Percentiles rank a stretch among this genome's conserved stretches.
Evolutionary conservation across 1,140 invertebrate genomes (phyloP).

Genomic region (Dreissena rostriformis): DNA sequence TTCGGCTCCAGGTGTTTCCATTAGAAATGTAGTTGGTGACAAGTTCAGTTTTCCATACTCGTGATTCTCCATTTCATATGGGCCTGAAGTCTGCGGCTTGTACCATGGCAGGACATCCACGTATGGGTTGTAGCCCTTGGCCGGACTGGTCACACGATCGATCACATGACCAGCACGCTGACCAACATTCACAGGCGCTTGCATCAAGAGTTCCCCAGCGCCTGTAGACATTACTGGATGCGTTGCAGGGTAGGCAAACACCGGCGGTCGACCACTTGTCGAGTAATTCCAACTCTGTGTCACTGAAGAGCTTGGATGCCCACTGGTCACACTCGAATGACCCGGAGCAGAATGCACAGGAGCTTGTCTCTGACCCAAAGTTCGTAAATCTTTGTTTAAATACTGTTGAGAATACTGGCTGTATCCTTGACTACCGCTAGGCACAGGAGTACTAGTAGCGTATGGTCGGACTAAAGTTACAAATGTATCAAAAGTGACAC

Average conservation of each 20-base stretch:
- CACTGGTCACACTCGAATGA: not conserved
- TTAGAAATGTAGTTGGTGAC: not conserved
- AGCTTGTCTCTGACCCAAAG: no score
- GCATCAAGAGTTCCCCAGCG: slow-evolving; percentile 24
- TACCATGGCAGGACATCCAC: not conserved
- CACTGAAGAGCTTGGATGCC: slow-evolving; percentile 9
- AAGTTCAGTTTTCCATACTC: slow-evolving; percentile 19
- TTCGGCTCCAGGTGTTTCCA: not conserved
- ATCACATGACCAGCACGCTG: slow-evolving; percentile 16
- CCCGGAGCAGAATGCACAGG: no score
- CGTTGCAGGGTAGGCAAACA: not conserved
- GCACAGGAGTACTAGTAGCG: slow-evolving; percentile 49
- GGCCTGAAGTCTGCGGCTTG: not conserved
- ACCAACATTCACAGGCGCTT: not conserved
- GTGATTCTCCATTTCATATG: slow-evolving; percentile 29
- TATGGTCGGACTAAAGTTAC: slow-evolving; percentile 46
- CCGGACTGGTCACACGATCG: not conserved
- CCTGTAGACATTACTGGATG: slow-evolving; percentile 11
- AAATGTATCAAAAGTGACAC: slow-evolving; percentile 58
- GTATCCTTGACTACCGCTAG: slow-evolving; percentile 29
- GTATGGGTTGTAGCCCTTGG: not conserved
- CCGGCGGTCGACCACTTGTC: not conserved
- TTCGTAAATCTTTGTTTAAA: no score
- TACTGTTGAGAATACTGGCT: not conserved
- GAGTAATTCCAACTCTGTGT: slow-evolving; percentile 48